Percentiles rank a stretch among this genome's conserved stretches.
phyloP scores from a whole-genome alignment of 2,888 invertebrate genomes.

The Camponotus fellah region DNA sequence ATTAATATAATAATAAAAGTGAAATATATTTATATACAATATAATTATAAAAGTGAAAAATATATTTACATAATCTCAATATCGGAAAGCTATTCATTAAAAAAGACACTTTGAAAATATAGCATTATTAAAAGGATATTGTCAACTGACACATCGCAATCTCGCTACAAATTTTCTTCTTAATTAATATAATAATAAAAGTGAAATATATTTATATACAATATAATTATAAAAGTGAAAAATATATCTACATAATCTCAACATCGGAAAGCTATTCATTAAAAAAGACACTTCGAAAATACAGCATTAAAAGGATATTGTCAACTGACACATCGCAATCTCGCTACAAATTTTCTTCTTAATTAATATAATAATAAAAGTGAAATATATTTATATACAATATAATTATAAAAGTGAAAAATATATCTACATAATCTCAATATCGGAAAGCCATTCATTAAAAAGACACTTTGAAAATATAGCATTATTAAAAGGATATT shows the following conservation, averaged over 20 bases:
- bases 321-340: not conserved
- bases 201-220: not conserved
- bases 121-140: not conserved
- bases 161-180: not conserved
- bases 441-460: not conserved
- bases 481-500: not conserved
- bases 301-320: not conserved
- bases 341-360: not conserved
- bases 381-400: not conserved
- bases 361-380: conserved; percentile 1
- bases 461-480: not conserved
- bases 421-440: not conserved
- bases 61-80: not conserved
- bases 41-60: conserved; percentile 5
- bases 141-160: not conserved
- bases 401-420: conserved; percentile 2
- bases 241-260: not conserved
- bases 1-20: conserved; percentile 4
- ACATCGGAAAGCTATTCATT: not conserved
- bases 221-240: conserved; percentile 3
- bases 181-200: not conserved
- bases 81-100: not conserved
- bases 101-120: not conserved
- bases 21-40: not conserved
- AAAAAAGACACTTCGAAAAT: not conserved